Evolutionary conservation across 2,113 vertebrate species (phyloP), one percentile per base, ranked within the genome.

Genomic region (Polyodon spathula): DNA sequence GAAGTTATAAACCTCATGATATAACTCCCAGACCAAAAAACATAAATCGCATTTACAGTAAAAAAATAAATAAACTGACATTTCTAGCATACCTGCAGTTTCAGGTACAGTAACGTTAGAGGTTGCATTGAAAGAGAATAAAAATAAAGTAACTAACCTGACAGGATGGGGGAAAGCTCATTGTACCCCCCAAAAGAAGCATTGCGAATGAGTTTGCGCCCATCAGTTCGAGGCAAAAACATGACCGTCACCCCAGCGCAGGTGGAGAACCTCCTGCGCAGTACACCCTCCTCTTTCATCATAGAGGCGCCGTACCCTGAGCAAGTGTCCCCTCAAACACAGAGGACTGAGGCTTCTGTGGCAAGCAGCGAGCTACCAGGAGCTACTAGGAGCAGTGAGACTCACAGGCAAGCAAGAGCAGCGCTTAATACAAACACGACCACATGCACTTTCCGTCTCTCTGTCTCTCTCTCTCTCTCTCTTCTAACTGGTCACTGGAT

Each of bases 151-250:
- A 67, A 93, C 92, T 84, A 90, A 98, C 94, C 94, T 97, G 90
- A 81, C 74, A 93, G 72, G 54, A 89, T 76, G 77, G 93, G 89
- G 61, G 92, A 82, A 73, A 98, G 87, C 76, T 96, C 92, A 37
- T 95, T 92, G 85, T 95, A 98, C 69, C 94, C 94, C 64, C 95
- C 95, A 63, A 98, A 98, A 0, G 95, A 98, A 80, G 94, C 95
- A 70, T 98, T 98, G 82, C 94, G 91, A 83, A 93, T 80, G 76
- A 98, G 95, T 79, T 92, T 97, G 76, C 92, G 90, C 84, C 90
- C 90, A 65, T 93, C 92, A 39, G 86, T 83, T 77, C 91, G 88
- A 17, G 88, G 75, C 63, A 89, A 86, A 75, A 89, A 87, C 66
- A 88, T 76, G 17, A 89, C 79, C 10, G 88, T 84, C 54, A 89